phyloP scores from a whole-genome alignment of 2,113 vertebrate genomes.

The Typhlomys cinereus region DNA sequence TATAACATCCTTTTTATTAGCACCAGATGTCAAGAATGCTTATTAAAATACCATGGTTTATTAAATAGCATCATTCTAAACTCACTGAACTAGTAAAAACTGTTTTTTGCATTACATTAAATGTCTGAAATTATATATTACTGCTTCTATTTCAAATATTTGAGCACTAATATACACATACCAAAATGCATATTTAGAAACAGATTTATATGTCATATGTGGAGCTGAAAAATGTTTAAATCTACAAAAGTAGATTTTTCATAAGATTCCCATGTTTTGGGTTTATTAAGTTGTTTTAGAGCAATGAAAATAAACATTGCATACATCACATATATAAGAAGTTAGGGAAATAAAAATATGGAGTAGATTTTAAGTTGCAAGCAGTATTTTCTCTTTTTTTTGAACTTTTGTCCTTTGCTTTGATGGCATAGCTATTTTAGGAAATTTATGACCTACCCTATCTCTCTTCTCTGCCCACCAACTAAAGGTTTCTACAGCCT shows the following conservation, averaged over 20 bases:
- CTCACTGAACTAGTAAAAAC: slow-evolving; percentile 50
- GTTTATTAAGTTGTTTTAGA: slow-evolving; percentile 23
- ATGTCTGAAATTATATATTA: slow-evolving; percentile 37
- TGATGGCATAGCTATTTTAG: not conserved
- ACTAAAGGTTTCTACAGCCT: not conserved
- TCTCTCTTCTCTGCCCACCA: not conserved
- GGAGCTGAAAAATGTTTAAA: slow-evolving; percentile 17
- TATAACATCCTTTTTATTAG: slow-evolving; percentile 80
- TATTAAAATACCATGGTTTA: slow-evolving; percentile 79
- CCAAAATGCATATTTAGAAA: slow-evolving; percentile 55
- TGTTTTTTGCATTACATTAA: slow-evolving; percentile 26
- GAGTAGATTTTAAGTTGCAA: not conserved
- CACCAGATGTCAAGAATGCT: slow-evolving; percentile 73
- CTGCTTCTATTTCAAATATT: slow-evolving; percentile 38
- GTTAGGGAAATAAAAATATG: slow-evolving; percentile 40
- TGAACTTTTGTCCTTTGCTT: not conserved
- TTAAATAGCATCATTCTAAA: slow-evolving; percentile 80
- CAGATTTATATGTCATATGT: not conserved
- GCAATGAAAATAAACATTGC: slow-evolving; percentile 31
- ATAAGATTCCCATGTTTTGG: not conserved
- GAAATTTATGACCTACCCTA: not conserved
- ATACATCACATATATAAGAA: not conserved
- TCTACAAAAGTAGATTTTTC: slow-evolving; percentile 47
- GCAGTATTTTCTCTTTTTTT: not conserved
- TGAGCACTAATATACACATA: slow-evolving; percentile 28